Evolutionary conservation across 1,140 invertebrate species (phyloP).

Genomic region (Arion vulgaris): DNA sequence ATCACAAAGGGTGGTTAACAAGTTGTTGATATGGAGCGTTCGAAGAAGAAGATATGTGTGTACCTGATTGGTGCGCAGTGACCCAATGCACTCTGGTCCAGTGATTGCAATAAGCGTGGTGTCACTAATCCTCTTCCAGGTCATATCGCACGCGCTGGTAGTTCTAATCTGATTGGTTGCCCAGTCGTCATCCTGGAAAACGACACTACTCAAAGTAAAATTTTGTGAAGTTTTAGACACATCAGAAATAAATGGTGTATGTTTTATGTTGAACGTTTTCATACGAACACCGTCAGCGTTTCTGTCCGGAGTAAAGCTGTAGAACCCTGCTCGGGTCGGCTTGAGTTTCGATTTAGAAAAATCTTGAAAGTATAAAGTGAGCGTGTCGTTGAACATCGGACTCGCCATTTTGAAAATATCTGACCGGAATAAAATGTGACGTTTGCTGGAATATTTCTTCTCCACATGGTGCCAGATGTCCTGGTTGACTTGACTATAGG

Average conservation of each 20-base stretch:
- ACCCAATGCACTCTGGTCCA: not conserved
- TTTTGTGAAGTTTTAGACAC: not conserved
- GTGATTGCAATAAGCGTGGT: conserved; percentile 6
- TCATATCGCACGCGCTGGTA: conserved; percentile 17
- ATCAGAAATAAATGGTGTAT: not conserved
- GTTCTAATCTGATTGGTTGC: not conserved
- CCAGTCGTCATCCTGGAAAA: not conserved
- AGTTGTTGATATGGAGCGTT: too few relatives aligned
- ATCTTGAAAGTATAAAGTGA: conserved; percentile 31
- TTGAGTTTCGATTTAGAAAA: not conserved
- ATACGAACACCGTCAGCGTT: not conserved
- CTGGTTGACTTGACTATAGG: conserved; percentile 17
- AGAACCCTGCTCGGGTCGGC: conserved; percentile 10
- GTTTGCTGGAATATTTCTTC: not conserved
- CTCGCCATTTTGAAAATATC: conserved; percentile 6
- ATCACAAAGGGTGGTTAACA: too few relatives aligned
- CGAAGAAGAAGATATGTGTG: too few relatives aligned
- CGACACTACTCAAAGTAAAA: not conserved
- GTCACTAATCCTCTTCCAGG: conserved; percentile 7
- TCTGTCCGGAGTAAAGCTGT: conserved; percentile 13
- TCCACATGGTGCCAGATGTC: not conserved
- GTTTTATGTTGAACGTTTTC: conserved; percentile 6
- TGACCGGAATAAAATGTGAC: not conserved
- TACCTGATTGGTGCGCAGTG: conserved; percentile 9
- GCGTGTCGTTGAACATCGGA: conserved; percentile 22